Evolutionary conservation across 2,113 vertebrate species (phyloP), one percentile per base, ranked within the genome.

Genomic region (Oplegnathus fasciatus): DNA sequence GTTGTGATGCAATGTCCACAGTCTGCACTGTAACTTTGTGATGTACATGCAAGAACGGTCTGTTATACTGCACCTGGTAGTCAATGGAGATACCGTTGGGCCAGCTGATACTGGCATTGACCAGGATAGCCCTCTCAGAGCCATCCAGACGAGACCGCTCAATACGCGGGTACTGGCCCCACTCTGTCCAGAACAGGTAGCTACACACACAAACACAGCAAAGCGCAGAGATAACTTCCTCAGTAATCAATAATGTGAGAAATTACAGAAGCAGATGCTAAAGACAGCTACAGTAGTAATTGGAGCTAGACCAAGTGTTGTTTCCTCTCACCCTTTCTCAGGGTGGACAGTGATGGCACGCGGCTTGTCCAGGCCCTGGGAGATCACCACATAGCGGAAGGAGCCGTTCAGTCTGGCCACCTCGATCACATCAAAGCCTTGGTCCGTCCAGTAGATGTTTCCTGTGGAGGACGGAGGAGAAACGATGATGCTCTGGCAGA

Each of bases 401-500:
- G 98, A 99, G 26, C 98, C 98, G 0, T 99, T 99, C 73, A 99
- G 95, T 80, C 98, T 92, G 85, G 98, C 97, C 14, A 99, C 98
- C 87, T 99, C 98, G 0, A 99, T 99, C 70, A 99, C 98, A 0
- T 99, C 98, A 0, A 99, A 99, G 78, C 98, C 98, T 90, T 99
- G 98, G 91, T 99, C 98, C 0, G 98, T 99, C 98, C 98, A 99
- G 89, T 99, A 99, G 92, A 99, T 99, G 93, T 99, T 99, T 83
- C 97, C 98, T 99, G 90, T 60, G 22, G 61, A 42, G 70, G 20
- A 67, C 0, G 6, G 44, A 65, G 42, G 14, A 50, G 22, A 52
- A n/a, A 60, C 2, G 48, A 15, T 75, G 6, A 82, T 13, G 13
- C 6, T 20, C 17, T 24, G 40, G 17, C 18, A 75, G 18, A 55